phyloP scores from a whole-genome alignment of 1,140 invertebrate species.

The Bombus sylvicola region DNA sequence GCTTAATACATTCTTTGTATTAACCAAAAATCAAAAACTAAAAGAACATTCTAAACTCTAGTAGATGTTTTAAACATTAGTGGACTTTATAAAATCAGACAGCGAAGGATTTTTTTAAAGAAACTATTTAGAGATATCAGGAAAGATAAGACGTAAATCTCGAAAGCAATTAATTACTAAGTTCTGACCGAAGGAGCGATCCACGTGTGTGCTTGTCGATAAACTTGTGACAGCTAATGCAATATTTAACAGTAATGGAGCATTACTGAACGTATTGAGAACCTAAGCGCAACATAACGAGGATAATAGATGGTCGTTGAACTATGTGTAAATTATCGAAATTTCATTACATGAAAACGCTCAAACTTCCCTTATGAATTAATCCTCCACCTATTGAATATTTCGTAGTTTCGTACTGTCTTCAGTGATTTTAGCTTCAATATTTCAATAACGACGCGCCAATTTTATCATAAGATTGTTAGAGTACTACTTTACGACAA shows the following conservation, averaged over 20 bases:
- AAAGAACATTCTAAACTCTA: no score
- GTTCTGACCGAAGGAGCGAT: no score
- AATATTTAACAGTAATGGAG: no score
- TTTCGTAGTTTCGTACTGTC: neutral
- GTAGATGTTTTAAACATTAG: no score
- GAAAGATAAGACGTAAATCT: no score
- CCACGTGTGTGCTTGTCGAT: no score
- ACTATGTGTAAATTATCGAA: neutral
- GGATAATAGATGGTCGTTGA: neutral
- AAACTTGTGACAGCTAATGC: no score
- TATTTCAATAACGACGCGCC: neutral
- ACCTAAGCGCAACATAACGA: neutral
- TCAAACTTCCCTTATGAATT: neutral
- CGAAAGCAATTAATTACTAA: no score
- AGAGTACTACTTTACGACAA: neutral
- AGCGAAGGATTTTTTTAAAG: neutral
- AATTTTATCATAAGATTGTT: neutral
- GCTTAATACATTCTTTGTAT: no score
- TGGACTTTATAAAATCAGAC: no score
- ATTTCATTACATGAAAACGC: neutral
- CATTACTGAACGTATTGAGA: neutral
- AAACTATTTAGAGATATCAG: no score
- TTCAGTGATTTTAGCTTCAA: neutral
- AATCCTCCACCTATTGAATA: neutral
- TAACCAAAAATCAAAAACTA: no score